Base-by-base conservation (phyloP, 1,140 invertebrate species). In the Calephelis nemesis region DNA sequence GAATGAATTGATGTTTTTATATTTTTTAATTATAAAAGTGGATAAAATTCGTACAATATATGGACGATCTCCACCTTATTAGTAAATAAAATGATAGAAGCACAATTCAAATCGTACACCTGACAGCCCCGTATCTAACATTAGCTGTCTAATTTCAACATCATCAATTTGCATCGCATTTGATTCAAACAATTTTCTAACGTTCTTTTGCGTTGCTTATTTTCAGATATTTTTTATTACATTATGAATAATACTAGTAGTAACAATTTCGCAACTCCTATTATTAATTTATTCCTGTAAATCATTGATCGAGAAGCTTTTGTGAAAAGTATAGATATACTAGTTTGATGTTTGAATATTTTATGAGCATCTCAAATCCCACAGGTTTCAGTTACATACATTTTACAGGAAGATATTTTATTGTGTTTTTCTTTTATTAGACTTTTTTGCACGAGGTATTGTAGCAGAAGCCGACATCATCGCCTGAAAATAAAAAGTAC, bases 341-440 rank as follows among this genome's bases (percentile, higher is more conserved):
- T 19, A 42, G 42, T 45, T 45, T 58, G 54, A 58, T 39, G 10
- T 58, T 58, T 1, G 54, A 39, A 58, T 12, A 58, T 30, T 58
- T 58, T 58, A 58, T 39, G 40, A 58, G 1, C 12, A 58, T 47
- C 42, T 47, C 39, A n/a, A 58, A 52, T 66, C 30, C 30, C 4
- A 30, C 30, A 30, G 45, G 65, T n/a, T 58, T 48, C 62, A 15
- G 52, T 42, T 45, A 54, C 30, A 47, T 68, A 49, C 65, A 63
- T 71, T 30, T 50, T 71, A 71, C 54, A 74, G 30, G 63, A 54
- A 68, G 71, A 71, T 67, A 65, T 48, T 74, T 79, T 90, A 92
- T 76, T 92, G 88, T 65, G 92, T 92, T 91, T 92, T 92, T 82
- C 92, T 90, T 90, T 92, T 92, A 87, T 82, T 92, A 71, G 90